Percentiles rank a stretch among this genome's conserved stretches.
These are phyloP conservation scores for Caenorhabditis sp. DNA, from an alignment of 2,888 invertebrate genomes.

Conservation along the genomic window DNA sequence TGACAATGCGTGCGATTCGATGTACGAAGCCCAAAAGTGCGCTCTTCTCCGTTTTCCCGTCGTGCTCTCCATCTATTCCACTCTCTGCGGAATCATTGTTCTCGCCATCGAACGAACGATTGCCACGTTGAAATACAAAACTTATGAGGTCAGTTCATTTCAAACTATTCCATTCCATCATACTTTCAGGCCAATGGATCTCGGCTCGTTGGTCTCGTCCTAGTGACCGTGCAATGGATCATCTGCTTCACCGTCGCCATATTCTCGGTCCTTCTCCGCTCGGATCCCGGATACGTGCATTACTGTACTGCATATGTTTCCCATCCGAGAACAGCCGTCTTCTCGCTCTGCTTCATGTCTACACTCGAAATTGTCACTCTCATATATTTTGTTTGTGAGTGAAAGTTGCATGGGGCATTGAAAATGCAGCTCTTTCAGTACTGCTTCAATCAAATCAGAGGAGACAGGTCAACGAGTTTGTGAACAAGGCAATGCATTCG, in stretches of 20 bases:
- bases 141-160: slow-evolving; percentile 63
- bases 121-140: slow-evolving; percentile 63
- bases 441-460: slow-evolving; percentile 60
- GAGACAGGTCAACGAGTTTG: slow-evolving; percentile 64
- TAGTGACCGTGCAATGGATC: slow-evolving; percentile 60
- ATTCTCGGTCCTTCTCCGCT: slow-evolving; percentile 54
- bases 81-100: slow-evolving; percentile 64
- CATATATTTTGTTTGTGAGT: slow-evolving; percentile 57
- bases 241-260: slow-evolving; percentile 58
- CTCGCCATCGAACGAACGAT: slow-evolving; percentile 66
- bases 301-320: slow-evolving; percentile 67
- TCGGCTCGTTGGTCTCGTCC: slow-evolving; percentile 41
- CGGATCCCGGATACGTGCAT: slow-evolving; percentile 62
- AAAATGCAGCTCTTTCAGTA: slow-evolving; percentile 13
- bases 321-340: slow-evolving; percentile 65
- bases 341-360: slow-evolving; percentile 64
- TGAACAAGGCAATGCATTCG: slow-evolving; percentile 69
- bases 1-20: slow-evolving; percentile 54
- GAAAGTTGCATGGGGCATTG: neutral
- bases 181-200: slow-evolving; percentile 56
- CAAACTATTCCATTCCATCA: no score
- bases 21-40: slow-evolving; percentile 56
- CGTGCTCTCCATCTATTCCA: slow-evolving; percentile 65
- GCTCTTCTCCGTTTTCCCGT: slow-evolving; percentile 59
- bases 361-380: slow-evolving; percentile 57